Evolutionary conservation across 1,140 invertebrate species (phyloP), one percentile per base, ranked within the genome.

Genomic region (Andrena cerasifolii): DNA sequence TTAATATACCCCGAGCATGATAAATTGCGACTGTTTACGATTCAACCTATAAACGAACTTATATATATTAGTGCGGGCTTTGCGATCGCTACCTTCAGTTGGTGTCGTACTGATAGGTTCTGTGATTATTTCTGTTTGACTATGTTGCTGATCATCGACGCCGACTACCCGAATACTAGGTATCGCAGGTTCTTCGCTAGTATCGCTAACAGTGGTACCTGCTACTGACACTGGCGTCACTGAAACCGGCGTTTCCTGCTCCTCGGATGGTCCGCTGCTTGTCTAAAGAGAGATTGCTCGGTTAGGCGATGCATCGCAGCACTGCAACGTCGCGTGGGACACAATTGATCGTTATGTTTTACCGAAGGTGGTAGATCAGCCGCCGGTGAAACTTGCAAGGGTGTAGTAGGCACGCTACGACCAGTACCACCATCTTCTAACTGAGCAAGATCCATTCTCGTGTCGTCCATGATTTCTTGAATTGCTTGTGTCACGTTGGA

Each of bases 391-490:
- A 95, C 94, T 89, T 96, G 95, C 45, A 96, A 92, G 16, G 96
- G 95, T 2, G 95, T 96, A 14, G 94, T 95, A 0, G 96, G 95
- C 14, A 96, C 95, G 89, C 95, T 96, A 56, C 95, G 90, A 14
- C 95, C 95, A 43, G 94, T 95, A 53, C 94, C 87, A 89, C 78
- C 92, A 62, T 96, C 95, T 84, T 96, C 95, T 83, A 96, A 93
- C 76, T 95, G 94, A 16, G 93, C 93, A 21, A 96, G 90, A 89
- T 97, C 96, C 89, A 96, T 95, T 83, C 96, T 93, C 0, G 96
- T 96, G 87, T 97, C 96, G 86, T 97, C 96, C 92, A 96, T 95
- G 6, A 95, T 94, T 90, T 95, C 95, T 63, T 94, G 94, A 31
- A 93, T 92, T 72, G 89, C 92, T 83, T 93, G 93, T 45, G 91